Evolutionary conservation across 1,140 invertebrate species (phyloP).

Genomic region (Caenorhabditis tropicalis): DNA sequence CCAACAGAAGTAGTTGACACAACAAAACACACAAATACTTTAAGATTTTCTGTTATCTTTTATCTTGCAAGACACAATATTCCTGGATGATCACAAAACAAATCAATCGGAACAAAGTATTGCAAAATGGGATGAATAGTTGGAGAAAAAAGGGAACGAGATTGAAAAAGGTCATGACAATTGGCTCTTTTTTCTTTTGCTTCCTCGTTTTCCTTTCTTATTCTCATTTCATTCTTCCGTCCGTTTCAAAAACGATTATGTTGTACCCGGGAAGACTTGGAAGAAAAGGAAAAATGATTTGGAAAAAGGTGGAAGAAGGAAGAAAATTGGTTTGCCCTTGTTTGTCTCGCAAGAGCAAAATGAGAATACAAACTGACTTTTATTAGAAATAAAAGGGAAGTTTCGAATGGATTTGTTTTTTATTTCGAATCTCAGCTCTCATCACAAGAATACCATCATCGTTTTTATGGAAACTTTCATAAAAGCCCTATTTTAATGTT

Average conservation of each 20-base stretch:
- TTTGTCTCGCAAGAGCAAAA: too few species aligned
- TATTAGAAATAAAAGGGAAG: background rate
- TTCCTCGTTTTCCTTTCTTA: background rate
- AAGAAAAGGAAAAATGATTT: background rate
- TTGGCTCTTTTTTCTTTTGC: background rate
- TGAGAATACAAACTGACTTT: background rate
- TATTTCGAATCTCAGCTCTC: background rate
- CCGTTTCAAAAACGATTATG: background rate
- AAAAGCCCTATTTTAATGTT: too few species aligned
- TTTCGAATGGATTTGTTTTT: background rate
- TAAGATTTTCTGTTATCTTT: background rate
- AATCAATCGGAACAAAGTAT: background rate
- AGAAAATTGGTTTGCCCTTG: background rate
- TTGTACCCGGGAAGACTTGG: background rate
- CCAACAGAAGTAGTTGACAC: background rate
- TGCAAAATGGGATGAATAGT: background rate
- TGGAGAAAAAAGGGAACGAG: background rate
- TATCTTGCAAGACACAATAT: background rate
- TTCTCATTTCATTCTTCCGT: background rate
- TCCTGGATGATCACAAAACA: background rate
- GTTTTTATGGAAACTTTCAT: too few species aligned
- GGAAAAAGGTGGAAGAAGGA: background rate
- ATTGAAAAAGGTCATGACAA: background rate
- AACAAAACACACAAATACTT: slow-evolving; percentile 12
- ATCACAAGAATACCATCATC: too few species aligned